Evolutionary conservation across 2,113 vertebrate species (phyloP), one percentile per base, ranked within the genome.

Genomic region (Lepus americanus): DNA sequence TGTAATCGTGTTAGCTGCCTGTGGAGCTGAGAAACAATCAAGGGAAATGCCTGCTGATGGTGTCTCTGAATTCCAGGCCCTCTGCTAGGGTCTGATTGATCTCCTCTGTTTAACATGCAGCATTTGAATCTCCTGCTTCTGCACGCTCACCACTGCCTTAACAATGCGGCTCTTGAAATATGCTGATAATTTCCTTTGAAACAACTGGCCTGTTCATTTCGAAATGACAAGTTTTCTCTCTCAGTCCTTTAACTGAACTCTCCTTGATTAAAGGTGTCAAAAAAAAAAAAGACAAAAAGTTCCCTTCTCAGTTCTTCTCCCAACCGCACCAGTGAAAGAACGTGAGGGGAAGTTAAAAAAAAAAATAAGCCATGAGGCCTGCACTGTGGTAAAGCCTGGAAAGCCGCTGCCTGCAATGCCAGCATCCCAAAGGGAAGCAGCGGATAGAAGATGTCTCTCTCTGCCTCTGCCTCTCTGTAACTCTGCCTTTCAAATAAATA

Each of bases 171-270:
- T 97, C 83, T 95, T 87, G 93, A 96, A 97, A 95, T 92, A 96
- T 89, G 95, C 76, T 96, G 95, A 97, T 98, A 95, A 95, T 95
- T 96, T 95, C 94, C 93, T 98, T 97, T 96, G 95, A 98, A 98
- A 97, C 95, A 64, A 72, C 61, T 59, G 36, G 59, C 59, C 67
- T 96, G 95, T 94, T 93, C 16, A 51, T 97, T 97, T 11, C 0
- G 53, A 96, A 98, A 87, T 95, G 95, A 92, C 66, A 92, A 85
- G 90, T 33, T 77, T 97, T 97, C 93, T 97, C 95, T 95, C 94
- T 92, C 36, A 95, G 59, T 95, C 94, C 66, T 44, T 95, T 92
- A 33, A 3, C 20, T 55, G 74, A 86, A 73, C 51, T 67, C 14
- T 84, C 70, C 79, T 89, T 86, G 87, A 97, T 97, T 92, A 94